Base-by-base conservation (phyloP, 2,888 invertebrate species). In the Cataglyphis rosenhaueri region DNA sequence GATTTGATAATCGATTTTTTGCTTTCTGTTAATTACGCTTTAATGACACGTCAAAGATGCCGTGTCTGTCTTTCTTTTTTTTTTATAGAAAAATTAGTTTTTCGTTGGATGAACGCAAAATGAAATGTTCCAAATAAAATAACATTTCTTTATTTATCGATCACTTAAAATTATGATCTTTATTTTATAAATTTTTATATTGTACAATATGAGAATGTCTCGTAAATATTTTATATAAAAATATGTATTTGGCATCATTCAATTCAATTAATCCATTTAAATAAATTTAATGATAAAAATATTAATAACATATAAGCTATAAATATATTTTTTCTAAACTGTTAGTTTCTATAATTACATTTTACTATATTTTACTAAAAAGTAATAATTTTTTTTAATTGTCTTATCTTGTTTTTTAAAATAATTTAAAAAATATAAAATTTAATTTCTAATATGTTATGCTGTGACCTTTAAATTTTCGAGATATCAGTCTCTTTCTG, bases 1-100 rank as follows among this genome's bases (percentile, higher is more conserved):
- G 25, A 61, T 70, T 79, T 79, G 70, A 79, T 79, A 79, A 79
- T 18, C 12, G 44, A 68, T 44, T 59, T 68, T 78, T 78, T 48
- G 18, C 25, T 8, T 18, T 12, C 41, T 10, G 18, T 61, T 48
- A 70, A 79, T 79, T 48, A 44, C n/a, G 18, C 10, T 1, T n/a
- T 68, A 68, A 78, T 35, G 78, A 59, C 59, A 25, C 10, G 29
- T 65, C 41, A 29, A 32, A 12, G n/a, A n/a, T 32, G 5, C n/a
- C 35, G 9, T 35, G 41, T 25, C 12, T 52, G 8, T 65, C 29
- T 32, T 12, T 44, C 5, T 66, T 25, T 1, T 25, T 15, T 76
- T 65, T 68, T 4, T 25, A 61, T 21, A 15, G 15, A 35, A 70
- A 68, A 25, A 78, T 70, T 79, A 44, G 32, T 70, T 70, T 48